Conservation (phyloP, 2,888 invertebrate species). For the Gandaritis pyraliata region DNA sequence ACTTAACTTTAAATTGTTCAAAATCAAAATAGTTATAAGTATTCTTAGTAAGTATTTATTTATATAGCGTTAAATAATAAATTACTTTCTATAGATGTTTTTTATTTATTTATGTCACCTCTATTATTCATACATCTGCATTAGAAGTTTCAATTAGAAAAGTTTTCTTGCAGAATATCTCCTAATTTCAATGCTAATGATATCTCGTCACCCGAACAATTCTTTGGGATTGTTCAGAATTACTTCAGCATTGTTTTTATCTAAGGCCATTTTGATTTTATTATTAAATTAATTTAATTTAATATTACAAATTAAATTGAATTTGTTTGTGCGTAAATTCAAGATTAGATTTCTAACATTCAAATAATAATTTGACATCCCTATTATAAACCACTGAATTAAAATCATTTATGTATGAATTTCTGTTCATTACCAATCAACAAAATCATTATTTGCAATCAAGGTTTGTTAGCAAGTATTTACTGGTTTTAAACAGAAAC, state of each 20-base stretch:
- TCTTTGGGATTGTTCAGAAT: slow-evolving; percentile 32
- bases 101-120: slow-evolving; percentile 3
- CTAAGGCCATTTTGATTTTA: neutral
- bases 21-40: neutral
- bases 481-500: too few species aligned
- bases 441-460: too few species aligned
- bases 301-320: too few species aligned
- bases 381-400: too few species aligned
- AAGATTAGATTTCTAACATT: too few species aligned
- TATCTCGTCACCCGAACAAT: slow-evolving; percentile 32
- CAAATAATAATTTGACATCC: too few species aligned
- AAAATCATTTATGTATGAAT: too few species aligned
- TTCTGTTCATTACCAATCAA: too few species aligned
- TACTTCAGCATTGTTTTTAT: slow-evolving; percentile 35
- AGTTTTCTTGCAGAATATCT: slow-evolving; percentile 31
- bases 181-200: slow-evolving; percentile 39
- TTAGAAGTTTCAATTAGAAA: slow-evolving; percentile 31
- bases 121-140: neutral
- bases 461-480: too few species aligned
- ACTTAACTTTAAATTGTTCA: neutral
- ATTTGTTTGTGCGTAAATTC: too few species aligned
- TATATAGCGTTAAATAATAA: slow-evolving; percentile 1
- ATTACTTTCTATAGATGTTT: neutral
- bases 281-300: too few species aligned
- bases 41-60: slow-evolving; percentile 14